A percentile compares a stretch with the other conserved stretches of the same genome.
phyloP scores from a whole-genome alignment of 2,113 vertebrate species.

The Plestiodon gilberti region DNA sequence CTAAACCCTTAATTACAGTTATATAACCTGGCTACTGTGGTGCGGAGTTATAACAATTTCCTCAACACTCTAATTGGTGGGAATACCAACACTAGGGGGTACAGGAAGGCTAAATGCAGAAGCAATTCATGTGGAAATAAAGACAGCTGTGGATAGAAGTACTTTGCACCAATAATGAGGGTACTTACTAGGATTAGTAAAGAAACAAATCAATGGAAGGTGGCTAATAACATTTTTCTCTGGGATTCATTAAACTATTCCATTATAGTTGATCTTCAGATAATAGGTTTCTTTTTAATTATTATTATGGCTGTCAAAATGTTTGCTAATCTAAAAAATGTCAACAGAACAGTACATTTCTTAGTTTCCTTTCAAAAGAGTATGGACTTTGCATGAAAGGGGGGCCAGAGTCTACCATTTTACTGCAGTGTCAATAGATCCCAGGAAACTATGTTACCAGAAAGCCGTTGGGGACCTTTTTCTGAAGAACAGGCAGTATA shows the following conservation, averaged over 20 bases:
- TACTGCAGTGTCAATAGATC: background rate
- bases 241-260: background rate
- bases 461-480: no score
- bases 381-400: background rate
- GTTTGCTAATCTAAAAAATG: background rate
- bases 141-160: background rate
- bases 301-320: background rate
- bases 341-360: background rate
- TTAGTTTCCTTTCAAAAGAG: background rate
- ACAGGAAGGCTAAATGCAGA: background rate
- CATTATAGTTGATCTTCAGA: conserved; percentile 2
- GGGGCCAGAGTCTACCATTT: background rate
- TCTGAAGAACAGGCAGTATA: no score
- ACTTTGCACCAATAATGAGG: background rate
- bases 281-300: background rate
- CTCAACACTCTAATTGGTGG: background rate
- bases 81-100: background rate
- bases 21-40: background rate
- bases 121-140: conserved; percentile 1
- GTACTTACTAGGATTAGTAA: background rate
- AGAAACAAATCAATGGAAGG: conserved; percentile 8
- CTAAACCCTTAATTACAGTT: conserved; percentile 13
- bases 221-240: background rate
- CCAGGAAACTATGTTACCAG: background rate
- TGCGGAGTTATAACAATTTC: conserved; percentile 13